Percentiles rank a stretch among this genome's conserved stretches.
Conservation (phyloP, 1,140 invertebrate species). For the Tetramorium alpestre region DNA sequence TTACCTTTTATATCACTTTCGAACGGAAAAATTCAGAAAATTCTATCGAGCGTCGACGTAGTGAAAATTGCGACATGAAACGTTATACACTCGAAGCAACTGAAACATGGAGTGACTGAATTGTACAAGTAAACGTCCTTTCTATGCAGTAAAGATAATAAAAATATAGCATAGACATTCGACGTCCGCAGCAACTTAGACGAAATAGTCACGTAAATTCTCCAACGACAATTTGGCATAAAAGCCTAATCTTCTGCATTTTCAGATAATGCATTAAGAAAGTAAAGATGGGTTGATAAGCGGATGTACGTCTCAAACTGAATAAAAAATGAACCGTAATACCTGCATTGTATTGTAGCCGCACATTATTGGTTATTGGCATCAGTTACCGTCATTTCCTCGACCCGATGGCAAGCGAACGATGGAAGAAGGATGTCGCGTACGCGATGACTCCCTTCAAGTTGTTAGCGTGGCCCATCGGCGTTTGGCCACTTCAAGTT, state of each 20-base stretch:
- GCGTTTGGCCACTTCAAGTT: conserved; percentile 63
- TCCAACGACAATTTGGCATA: background rate
- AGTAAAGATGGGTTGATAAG: background rate
- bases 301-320: background rate
- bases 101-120: background rate
- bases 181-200: background rate
- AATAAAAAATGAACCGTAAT: conserved; percentile 48
- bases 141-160: background rate
- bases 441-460: conserved; percentile 59
- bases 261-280: conserved; percentile 9
- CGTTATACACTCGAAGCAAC: background rate
- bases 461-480: conserved; percentile 45
- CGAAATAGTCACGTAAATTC: background rate
- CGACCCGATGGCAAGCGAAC: conserved; percentile 6
- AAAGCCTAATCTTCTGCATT: conserved; percentile 9
- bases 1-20: background rate
- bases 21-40: background rate
- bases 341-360: background rate
- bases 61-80: background rate
- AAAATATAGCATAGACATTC: background rate
- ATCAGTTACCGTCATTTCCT: conserved; percentile 46
- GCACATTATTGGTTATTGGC: conserved; percentile 12
- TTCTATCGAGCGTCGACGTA: background rate
- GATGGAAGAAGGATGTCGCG: conserved; percentile 38
- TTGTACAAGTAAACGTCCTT: background rate